phyloP scores from a whole-genome alignment of 2,113 vertebrate species.

The Pollimyrus isidori region DNA sequence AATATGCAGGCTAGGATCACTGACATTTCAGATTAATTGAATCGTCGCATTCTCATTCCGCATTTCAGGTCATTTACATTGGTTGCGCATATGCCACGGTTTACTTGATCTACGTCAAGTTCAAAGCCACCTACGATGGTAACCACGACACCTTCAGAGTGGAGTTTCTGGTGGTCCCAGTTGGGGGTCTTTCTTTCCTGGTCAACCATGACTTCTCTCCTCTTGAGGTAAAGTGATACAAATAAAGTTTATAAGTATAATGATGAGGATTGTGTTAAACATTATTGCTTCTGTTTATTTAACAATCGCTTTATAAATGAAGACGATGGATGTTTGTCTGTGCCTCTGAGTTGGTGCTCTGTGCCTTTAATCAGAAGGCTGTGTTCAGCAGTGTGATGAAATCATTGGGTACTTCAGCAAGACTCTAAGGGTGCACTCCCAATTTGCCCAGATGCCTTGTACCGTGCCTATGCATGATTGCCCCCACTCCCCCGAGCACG shows the following conservation, averaged over 20 bases:
- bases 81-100: constrained; percentile 89
- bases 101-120: constrained; percentile 93
- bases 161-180: constrained; percentile 93
- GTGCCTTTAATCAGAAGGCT: background rate
- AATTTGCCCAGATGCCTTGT: background rate
- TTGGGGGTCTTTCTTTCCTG: constrained; percentile 87
- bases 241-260: background rate
- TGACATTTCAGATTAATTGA: background rate
- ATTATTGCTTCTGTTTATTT: background rate
- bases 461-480: background rate
- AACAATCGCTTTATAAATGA: background rate
- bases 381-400: background rate
- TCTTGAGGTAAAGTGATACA: constrained; percentile 74
- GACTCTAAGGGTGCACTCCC: background rate
- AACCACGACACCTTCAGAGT: constrained; percentile 97
- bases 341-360: background rate
- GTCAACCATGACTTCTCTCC: constrained; percentile 98
- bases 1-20: background rate
- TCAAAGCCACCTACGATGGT: constrained; percentile 95
- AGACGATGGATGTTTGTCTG: background rate
- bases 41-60: background rate
- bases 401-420: background rate
- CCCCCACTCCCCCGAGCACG: background rate
- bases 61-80: constrained; percentile 83
- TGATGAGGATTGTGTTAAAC: background rate